Base-by-base conservation (phyloP, 2,888 invertebrate genomes). In the Heteromurus nitidus region DNA sequence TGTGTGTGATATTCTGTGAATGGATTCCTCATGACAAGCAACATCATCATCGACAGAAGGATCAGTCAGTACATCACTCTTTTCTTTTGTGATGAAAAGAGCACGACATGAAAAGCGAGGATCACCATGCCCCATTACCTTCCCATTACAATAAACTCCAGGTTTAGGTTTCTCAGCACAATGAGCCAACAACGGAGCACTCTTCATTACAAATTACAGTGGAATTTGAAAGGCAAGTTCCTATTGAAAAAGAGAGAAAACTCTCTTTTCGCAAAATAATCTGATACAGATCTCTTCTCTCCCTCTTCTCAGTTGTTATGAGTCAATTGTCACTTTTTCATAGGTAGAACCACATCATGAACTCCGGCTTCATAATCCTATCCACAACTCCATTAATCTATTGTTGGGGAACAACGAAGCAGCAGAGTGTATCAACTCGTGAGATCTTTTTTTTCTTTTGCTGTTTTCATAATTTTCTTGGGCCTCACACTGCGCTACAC, bases 241-340 rank as follows among this genome's bases (percentile, higher is more conserved):
- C n/a, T n/a, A n/a, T 60, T 30, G n/a, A 60, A 60, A 60, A 60
- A 31, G 11, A 58, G 5, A 60, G 30, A 60, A 55, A 75, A 64
- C 31, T 55, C 69, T 74, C 55, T 69, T 77, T 79, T 67, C 18
- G 76, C 76, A 62, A 77, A 76, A 60, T 68, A 58, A 60, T 62
- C 69, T 58, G 44, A 68, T 69, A 28, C 47, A 62, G 50, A 77
- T 69, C 62, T 22, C 16, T 67, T 22, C 16, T 67, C 30, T 30
- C 11, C 30, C 53, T 67, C 58, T 68, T 7, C 55, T 76, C n/a
- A n/a, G 64, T 79, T 80, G 70, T 79, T 72, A 64, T 73, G 65
- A 72, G 80, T 80, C 72, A 80, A 80, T 80, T 80, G 80, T 80
- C 80, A 80, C 72, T 44, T 67, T 70, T 72, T 58, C 65, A 18